Evolutionary conservation across 2,888 invertebrate species (phyloP).

Genomic region (Protodeltote pygarga): DNA sequence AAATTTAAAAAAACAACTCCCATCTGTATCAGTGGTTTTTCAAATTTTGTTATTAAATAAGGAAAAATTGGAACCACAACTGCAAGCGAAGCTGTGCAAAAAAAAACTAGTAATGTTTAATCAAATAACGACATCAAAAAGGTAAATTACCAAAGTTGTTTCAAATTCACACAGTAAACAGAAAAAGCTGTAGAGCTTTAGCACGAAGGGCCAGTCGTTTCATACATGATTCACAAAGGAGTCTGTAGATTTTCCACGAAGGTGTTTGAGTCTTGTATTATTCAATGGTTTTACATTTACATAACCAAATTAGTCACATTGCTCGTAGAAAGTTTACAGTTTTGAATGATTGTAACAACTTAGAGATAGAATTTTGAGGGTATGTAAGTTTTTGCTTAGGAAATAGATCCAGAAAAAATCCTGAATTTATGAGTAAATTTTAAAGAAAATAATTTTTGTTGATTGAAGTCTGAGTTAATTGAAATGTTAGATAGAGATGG

Average conservation of each 20-base stretch:
- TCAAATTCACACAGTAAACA: constrained; percentile 37
- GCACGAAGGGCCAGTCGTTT: constrained; percentile 54
- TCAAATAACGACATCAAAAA: constrained; percentile 4
- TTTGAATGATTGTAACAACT: constrained; percentile 22
- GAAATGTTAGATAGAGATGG: too few species aligned
- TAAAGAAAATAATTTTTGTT: neutral
- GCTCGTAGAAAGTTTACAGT: constrained; percentile 27
- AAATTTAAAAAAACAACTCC: too few species aligned
- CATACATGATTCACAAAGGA: constrained; percentile 65
- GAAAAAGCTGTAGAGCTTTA: constrained; percentile 43
- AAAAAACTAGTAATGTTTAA: neutral
- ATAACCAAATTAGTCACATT: constrained; percentile 64
- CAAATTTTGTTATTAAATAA: too few species aligned
- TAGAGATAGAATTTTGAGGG: constrained; percentile 31
- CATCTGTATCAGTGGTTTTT: too few species aligned
- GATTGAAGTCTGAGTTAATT: neutral
- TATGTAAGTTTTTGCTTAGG: constrained; percentile 17
- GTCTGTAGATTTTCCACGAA: constrained; percentile 59
- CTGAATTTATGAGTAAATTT: constrained; percentile 16
- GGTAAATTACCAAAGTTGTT: neutral
- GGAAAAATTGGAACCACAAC: too few species aligned
- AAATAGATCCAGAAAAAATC: constrained; percentile 23
- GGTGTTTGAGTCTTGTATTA: constrained; percentile 57
- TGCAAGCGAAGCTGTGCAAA: too few species aligned
- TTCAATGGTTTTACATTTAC: constrained; percentile 63